A percentile compares a stretch with the other conserved stretches of the same genome.
Conservation (phyloP, 2,797 vertebrate genomes). For the Myotis daubentonii region DNA sequence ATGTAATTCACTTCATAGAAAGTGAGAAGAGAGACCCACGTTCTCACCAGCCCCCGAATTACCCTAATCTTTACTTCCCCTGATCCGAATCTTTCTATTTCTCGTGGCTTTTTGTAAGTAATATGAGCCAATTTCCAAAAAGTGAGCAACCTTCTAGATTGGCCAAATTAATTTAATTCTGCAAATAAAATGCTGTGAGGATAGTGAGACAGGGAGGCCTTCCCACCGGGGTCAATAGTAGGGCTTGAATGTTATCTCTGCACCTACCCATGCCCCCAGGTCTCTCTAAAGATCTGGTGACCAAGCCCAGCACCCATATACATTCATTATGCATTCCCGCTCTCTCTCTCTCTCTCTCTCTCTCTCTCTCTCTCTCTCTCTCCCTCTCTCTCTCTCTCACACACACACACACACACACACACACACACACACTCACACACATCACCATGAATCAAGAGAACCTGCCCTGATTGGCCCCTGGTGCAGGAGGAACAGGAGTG, state of each 20-base stretch:
- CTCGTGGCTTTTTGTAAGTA: neutral
- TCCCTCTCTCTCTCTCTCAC: neutral
- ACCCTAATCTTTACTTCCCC: neutral
- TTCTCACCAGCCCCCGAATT: neutral
- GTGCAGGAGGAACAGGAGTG: neutral
- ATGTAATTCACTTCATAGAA: neutral
- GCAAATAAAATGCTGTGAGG: neutral
- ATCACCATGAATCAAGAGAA: neutral
- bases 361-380: neutral
- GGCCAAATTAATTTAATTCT: constrained; percentile 1
- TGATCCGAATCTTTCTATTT: neutral
- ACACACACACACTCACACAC: too few species aligned
- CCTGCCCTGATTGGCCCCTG: neutral
- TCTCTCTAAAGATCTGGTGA: neutral
- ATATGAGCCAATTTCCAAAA: neutral
- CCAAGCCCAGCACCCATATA: neutral
- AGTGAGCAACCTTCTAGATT: neutral
- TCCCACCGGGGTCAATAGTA: neutral
- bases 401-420: too few species aligned
- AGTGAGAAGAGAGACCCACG: neutral
- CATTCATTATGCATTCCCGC: too few species aligned
- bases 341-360: neutral
- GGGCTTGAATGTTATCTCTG: neutral
- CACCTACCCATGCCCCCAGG: neutral
- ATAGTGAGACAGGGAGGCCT: neutral